Evolutionary conservation across 2,113 vertebrate genomes (phyloP).

Genomic region (Toxotes jaculatrix): DNA sequence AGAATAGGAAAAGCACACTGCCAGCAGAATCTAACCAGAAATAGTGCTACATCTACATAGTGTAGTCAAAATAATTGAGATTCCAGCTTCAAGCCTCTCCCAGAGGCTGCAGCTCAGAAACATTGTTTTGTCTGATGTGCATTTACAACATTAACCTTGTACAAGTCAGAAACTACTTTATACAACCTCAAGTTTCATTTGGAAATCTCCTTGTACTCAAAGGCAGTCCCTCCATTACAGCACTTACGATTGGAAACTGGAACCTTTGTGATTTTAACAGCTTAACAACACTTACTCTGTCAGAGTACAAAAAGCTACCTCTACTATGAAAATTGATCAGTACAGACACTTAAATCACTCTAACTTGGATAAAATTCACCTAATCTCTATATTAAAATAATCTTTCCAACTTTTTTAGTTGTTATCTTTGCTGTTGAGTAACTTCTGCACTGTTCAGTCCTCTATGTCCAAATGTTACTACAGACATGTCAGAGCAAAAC

Average conservation of each 20-base stretch:
- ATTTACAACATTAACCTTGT: conserved; percentile 2
- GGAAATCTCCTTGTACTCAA: too few species aligned
- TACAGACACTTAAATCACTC: too few species aligned
- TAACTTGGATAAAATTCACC: not conserved
- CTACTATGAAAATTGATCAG: too few species aligned
- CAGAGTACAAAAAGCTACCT: too few species aligned
- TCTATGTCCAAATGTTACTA: not conserved
- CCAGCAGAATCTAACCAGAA: conserved; percentile 57
- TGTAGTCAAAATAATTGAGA: conserved; percentile 59
- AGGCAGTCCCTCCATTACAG: too few species aligned
- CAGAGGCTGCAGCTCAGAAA: conserved; percentile 12
- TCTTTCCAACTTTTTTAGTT: too few species aligned
- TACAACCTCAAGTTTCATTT: not conserved
- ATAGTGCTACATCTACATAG: conserved; percentile 45
- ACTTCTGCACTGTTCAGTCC: not conserved
- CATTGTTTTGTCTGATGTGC: conserved; percentile 1
- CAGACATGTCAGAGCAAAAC: too few species aligned
- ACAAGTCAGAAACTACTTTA: not conserved
- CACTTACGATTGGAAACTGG: too few species aligned
- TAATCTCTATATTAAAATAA: not conserved
- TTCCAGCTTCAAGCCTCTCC: conserved; percentile 29
- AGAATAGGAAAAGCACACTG: conserved; percentile 60
- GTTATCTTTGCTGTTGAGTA: not conserved
- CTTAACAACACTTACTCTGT: too few species aligned
- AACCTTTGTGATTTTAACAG: too few species aligned